Percentiles rank a stretch among this genome's conserved stretches.
These are phyloP conservation scores for Euplexia lucipara DNA, from an alignment of 2,888 invertebrate species.

Conservation along the genomic window DNA sequence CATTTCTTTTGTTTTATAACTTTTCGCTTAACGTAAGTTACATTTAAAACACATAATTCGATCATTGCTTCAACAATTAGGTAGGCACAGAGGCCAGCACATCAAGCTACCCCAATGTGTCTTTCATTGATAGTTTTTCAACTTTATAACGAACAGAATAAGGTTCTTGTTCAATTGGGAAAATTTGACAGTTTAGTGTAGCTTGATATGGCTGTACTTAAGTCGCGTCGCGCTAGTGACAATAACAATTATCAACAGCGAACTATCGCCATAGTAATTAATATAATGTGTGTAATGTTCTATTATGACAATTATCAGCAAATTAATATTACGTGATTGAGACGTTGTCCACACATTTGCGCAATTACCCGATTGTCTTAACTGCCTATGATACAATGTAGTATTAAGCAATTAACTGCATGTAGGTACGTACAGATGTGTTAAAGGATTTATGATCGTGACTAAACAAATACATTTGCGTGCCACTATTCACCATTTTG, in stretches of 20 bases:
- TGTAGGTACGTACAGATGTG: conserved; percentile 6
- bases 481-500: too few relatives aligned
- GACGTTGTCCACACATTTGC: conserved; percentile 36
- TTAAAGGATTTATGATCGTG: too few relatives aligned
- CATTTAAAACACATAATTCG: neutral
- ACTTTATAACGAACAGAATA: too few relatives aligned
- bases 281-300: conserved; percentile 29
- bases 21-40: neutral
- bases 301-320: conserved; percentile 54
- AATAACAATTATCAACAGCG: conserved; percentile 22
- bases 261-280: conserved; percentile 22
- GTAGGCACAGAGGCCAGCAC: too few relatives aligned
- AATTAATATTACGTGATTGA: conserved; percentile 58
- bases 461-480: neutral
- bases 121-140: too few relatives aligned
- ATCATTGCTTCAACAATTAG: conserved; percentile 8
- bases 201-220: too few relatives aligned
- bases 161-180: too few relatives aligned
- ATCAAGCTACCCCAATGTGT: too few relatives aligned
- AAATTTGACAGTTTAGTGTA: too few relatives aligned
- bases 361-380: conserved; percentile 32
- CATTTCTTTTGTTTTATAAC: neutral
- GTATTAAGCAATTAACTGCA: conserved; percentile 26
- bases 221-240: neutral
- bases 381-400: conserved; percentile 21